These are phyloP conservation scores for Enteromius treurensis DNA, from an alignment of 2,797 vertebrate genomes.

Conservation along the genomic window DNA sequence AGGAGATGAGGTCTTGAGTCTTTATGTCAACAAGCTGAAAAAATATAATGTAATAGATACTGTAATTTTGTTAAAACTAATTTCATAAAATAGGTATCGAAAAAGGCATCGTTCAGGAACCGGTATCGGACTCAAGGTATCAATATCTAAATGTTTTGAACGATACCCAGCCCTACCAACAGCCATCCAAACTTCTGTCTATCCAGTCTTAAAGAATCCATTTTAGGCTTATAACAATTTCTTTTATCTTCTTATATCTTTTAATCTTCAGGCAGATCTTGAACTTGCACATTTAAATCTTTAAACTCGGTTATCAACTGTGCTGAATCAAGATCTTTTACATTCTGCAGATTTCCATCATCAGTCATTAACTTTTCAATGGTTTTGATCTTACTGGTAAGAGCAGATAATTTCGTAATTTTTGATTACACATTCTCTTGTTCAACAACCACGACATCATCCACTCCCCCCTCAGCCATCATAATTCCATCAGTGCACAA, in stretches of 20 bases:
- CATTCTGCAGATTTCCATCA: background rate
- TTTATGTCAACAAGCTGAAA: too few species aligned
- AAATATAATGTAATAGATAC: too few species aligned
- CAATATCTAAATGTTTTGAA: too few species aligned
- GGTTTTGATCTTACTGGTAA: background rate
- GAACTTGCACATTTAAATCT: background rate
- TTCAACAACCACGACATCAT: background rate
- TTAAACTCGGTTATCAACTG: background rate
- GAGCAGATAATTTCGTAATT: background rate
- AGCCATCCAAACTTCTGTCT: background rate
- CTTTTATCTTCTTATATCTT: background rate
- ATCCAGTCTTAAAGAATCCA: background rate
- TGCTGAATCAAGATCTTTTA: background rate
- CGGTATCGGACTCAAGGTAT: too few species aligned
- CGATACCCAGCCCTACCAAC: background rate
- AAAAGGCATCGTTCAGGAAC: too few species aligned
- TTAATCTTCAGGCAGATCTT: constrained; percentile 17
- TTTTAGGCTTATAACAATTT: constrained; percentile 21
- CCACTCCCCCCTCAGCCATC: background rate
- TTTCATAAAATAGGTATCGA: too few species aligned
- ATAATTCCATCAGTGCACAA: background rate
- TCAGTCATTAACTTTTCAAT: background rate
- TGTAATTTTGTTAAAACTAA: too few species aligned
- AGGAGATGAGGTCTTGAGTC: too few species aligned
- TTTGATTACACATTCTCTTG: background rate